phyloP scores from a whole-genome alignment of 1,140 invertebrate species.

The Drosophila pallidifrons region DNA sequence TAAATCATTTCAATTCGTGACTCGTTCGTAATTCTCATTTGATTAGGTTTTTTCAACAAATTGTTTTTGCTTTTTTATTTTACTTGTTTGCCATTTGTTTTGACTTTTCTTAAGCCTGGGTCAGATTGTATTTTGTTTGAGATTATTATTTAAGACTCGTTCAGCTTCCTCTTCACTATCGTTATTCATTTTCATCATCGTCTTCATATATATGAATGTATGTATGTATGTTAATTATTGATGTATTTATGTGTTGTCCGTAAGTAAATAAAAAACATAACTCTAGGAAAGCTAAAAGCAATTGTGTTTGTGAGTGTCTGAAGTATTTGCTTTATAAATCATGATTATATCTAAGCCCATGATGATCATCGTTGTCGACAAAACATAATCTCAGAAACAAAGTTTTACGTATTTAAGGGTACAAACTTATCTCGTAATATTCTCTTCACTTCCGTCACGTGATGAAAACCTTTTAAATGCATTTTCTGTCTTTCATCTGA shows the following conservation, averaged over 20 bases:
- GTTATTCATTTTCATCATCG: not conserved
- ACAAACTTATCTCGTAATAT: slow-evolving; percentile 24
- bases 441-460: slow-evolving; percentile 14
- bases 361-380: slow-evolving; percentile 2
- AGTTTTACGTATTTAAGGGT: slow-evolving; percentile 51
- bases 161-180: not conserved
- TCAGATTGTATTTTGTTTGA: slow-evolving; percentile 39
- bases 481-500: slow-evolving; percentile 27
- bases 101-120: slow-evolving; percentile 33
- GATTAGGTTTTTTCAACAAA: slow-evolving; percentile 42
- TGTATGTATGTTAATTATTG: slow-evolving; percentile 22
- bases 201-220: slow-evolving; percentile 18
- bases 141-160: slow-evolving; percentile 38
- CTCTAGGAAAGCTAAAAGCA: slow-evolving; percentile 81
- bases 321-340: slow-evolving; percentile 48
- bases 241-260: slow-evolving; percentile 39
- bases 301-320: slow-evolving; percentile 68
- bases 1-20: slow-evolving; percentile 28
- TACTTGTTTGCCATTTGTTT: not conserved
- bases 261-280: slow-evolving; percentile 63
- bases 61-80: slow-evolving; percentile 10
- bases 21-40: slow-evolving; percentile 26
- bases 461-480: slow-evolving; percentile 33
- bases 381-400: slow-evolving; percentile 36
- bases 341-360: slow-evolving; percentile 53